Base-by-base conservation (phyloP, 1,140 invertebrate genomes). In the Magallana ariakensis region DNA sequence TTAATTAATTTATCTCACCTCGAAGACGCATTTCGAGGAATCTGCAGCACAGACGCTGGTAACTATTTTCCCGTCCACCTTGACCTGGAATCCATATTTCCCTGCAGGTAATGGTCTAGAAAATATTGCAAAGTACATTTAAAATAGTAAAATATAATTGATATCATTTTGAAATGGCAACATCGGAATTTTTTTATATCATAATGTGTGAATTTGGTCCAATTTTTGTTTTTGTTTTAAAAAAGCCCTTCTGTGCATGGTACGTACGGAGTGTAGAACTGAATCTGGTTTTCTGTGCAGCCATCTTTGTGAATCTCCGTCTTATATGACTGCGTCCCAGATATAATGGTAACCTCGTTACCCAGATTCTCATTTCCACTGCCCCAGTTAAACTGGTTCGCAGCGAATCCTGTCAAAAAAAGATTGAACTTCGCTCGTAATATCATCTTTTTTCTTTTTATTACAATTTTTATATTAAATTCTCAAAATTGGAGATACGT, bases 311-410 rank as follows among this genome's bases (percentile, higher is more conserved):
- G 87, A 56, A 85, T 83, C 6, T 66, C 60, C 11, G 84, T 85
- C 15, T n/a, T 55, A 85, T 75, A 88, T 33, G 26, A 57, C 2
- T 75, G 84, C 13, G 87, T 88, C n/a, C 87, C 87, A 6, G 84
- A 85, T 6, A 83, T 16, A 9, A 88, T 26, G 9, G 80, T 80
- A 0, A 88, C 87, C 19, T 66, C 33, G 58, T 85, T 88, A 13
- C 87, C 87, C 7, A 88, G 22, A 53, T 88, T 55, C n/a, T 55
- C 60, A 53, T 88, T 88, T 9, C 87, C 87, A 10, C 19, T 66
- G 1, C 87, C 87, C 33, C 46, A 88, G 55, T 88, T 88, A 75
- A 88, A 88, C 62, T 88, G 87, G 55, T 60, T 85, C 13, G 55
- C 46, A 13, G 87, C 84, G 22, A 88, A 88, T 13, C 87, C 87